These are phyloP conservation scores for Piscicola geometra DNA, from an alignment of 2,888 invertebrate species.

Conservation along the genomic window DNA sequence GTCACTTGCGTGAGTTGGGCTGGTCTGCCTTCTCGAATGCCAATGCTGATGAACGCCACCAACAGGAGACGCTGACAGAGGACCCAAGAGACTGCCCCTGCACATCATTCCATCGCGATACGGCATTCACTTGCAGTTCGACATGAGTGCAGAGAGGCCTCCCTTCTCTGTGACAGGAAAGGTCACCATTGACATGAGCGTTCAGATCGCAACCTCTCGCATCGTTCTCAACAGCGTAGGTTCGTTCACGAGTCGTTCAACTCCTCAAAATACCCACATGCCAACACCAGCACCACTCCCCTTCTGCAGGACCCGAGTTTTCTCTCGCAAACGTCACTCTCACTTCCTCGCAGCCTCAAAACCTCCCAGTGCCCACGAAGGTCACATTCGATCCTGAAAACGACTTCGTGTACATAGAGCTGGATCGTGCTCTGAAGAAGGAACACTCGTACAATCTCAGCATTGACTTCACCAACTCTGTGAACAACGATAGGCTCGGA, in stretches of 20 bases:
- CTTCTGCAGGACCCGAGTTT: not conserved
- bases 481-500: conserved; percentile 1
- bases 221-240: conserved; percentile 26
- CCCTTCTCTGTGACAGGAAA: conserved; percentile 33
- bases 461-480: conserved; percentile 6
- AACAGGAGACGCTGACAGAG: not conserved
- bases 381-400: not conserved
- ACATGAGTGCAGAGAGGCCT: conserved; percentile 26
- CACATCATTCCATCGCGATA: conserved; percentile 23
- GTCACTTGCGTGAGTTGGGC: too few relatives aligned
- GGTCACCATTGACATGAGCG: conserved; percentile 28
- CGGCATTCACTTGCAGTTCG: conserved; percentile 27
- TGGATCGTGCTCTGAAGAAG: not conserved
- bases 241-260: not conserved
- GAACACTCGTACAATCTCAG: not conserved
- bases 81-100: conserved; percentile 21
- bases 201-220: not conserved
- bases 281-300: conserved; percentile 11
- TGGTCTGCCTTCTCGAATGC: too few relatives aligned
- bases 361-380: not conserved
- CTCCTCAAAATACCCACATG: not conserved
- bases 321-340: too few relatives aligned
- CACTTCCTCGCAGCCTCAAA: too few relatives aligned
- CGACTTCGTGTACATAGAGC: conserved; percentile 8
- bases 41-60: too few relatives aligned